phyloP scores from a whole-genome alignment of 2,113 vertebrate species.

The Scomber scombrus region DNA sequence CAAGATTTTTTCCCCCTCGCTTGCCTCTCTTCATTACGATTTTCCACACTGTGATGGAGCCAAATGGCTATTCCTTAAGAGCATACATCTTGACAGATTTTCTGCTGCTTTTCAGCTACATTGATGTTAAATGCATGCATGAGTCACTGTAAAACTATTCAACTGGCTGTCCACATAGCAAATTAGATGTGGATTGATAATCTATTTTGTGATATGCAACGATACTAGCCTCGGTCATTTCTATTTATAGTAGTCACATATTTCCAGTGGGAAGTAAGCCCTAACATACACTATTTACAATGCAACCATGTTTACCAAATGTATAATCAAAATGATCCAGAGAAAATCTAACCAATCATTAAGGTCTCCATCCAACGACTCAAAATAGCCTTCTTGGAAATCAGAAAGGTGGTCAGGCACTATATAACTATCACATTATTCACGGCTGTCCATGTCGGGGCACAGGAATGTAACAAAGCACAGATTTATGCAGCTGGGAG shows the following conservation, averaged over 20 bases:
- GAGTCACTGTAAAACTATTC: conserved; percentile 38
- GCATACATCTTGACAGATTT: conserved; percentile 63
- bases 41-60: conserved; percentile 77
- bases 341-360: background rate
- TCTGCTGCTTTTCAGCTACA: conserved; percentile 44
- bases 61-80: conserved; percentile 68
- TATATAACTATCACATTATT: conserved; percentile 44
- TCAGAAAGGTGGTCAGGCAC: conserved; percentile 29
- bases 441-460: conserved; percentile 14
- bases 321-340: background rate
- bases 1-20: conserved; percentile 65
- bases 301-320: background rate
- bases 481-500: conserved; percentile 31
- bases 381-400: conserved; percentile 21
- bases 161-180: background rate
- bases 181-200: conserved; percentile 34
- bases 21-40: conserved; percentile 71
- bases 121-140: conserved; percentile 48
- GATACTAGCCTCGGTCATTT: conserved; percentile 27
- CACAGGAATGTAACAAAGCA: conserved; percentile 37
- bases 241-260: conserved; percentile 11
- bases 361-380: conserved; percentile 20
- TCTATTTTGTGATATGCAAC: conserved; percentile 36
- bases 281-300: conserved; percentile 13
- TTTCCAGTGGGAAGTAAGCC: background rate